Evolutionary conservation across 2,113 vertebrate genomes (phyloP).

Genomic region (Daubentonia madagascariensis): DNA sequence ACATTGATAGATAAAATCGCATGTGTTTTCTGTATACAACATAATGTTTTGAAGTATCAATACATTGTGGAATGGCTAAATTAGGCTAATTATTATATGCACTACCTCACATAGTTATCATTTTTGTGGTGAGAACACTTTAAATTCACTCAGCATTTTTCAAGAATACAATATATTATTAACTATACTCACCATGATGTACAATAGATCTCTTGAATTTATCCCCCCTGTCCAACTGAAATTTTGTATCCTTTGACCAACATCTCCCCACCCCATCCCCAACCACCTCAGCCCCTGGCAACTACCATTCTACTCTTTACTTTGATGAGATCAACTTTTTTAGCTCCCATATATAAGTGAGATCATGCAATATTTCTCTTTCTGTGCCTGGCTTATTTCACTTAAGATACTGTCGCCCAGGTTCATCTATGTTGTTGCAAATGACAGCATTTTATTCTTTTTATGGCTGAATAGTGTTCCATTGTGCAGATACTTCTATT

Average conservation of each 20-base stretch:
- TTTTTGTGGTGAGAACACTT: neutral
- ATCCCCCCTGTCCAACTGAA: neutral
- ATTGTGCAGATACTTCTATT: neutral
- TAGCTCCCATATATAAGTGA: neutral
- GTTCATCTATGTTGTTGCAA: neutral
- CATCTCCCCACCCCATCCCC: too few species aligned
- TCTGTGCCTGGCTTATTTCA: neutral
- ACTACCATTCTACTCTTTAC: neutral
- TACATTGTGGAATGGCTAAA: neutral
- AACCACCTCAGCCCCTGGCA: neutral
- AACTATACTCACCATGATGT: neutral
- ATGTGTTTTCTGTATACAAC: neutral
- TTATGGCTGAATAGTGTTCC: neutral
- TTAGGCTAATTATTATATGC: neutral
- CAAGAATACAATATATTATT: neutral
- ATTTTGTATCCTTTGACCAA: neutral
- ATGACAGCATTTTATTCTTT: neutral
- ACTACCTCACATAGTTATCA: neutral
- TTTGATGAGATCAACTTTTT: neutral
- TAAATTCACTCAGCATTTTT: neutral
- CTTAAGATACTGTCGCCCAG: neutral
- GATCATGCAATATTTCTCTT: neutral
- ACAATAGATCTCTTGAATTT: neutral
- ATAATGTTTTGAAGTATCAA: neutral
- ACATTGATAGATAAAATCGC: neutral